phyloP scores from a whole-genome alignment of 2,888 invertebrate genomes.

The Stenolophus ochropezus region DNA sequence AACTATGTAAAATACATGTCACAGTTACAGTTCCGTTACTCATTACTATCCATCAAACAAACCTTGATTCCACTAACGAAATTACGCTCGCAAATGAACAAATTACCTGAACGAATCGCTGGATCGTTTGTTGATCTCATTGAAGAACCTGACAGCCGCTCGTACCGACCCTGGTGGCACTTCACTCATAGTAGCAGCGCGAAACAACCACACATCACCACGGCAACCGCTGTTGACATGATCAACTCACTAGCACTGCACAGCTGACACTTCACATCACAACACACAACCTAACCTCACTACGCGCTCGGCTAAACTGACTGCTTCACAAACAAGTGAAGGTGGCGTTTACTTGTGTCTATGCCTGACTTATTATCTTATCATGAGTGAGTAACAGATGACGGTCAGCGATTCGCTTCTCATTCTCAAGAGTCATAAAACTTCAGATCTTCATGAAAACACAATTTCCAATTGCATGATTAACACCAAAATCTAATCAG shows the following conservation, averaged over 20 bases:
- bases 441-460: no score
- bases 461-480: no score
- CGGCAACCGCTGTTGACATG: conserved; percentile 5
- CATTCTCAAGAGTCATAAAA: no score
- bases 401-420: not conserved
- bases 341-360: conserved; percentile 30
- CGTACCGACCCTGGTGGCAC: conserved; percentile 45
- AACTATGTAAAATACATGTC: not conserved
- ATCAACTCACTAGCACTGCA: not conserved
- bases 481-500: no score
- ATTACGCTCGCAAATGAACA: not conserved
- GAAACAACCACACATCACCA: conserved; percentile 9
- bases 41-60: not conserved
- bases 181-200: conserved; percentile 41
- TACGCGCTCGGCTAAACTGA: not conserved
- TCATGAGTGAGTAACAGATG: not conserved
- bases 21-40: not conserved
- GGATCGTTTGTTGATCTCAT: conserved; percentile 52
- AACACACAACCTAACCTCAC: conserved; percentile 8
- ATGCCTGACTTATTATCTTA: conserved; percentile 34
- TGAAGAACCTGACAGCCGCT: conserved; percentile 51
- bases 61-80: conserved; percentile 26
- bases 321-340: conserved; percentile 34
- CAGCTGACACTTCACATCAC: conserved; percentile 31
- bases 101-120: conserved; percentile 30